Evolutionary conservation across 2,797 vertebrate genomes (phyloP).

Genomic region (Anguilla obscura): DNA sequence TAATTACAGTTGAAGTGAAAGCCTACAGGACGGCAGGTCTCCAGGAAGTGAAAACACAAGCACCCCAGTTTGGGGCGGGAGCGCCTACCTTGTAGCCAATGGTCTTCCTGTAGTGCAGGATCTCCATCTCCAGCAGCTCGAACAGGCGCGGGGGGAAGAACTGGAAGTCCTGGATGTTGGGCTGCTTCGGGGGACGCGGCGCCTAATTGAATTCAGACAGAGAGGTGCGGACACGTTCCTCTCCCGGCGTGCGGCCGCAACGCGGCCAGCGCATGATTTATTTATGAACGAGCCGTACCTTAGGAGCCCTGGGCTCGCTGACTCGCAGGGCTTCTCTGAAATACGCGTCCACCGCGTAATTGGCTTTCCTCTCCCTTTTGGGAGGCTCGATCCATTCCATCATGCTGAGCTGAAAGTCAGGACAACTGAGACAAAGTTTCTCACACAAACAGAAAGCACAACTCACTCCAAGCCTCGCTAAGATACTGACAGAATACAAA

Average conservation of each 20-base stretch:
- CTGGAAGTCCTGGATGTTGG: constrained; percentile 98
- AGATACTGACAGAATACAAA: not conserved
- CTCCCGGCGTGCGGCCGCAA: not conserved
- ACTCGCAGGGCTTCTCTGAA: constrained; percentile 97
- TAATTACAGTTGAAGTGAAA: not conserved
- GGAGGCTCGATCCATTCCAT: constrained; percentile 98
- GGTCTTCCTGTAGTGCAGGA: constrained; percentile 97
- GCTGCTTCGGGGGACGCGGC: constrained; percentile 96
- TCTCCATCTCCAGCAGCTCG: constrained; percentile 97
- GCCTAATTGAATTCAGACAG: constrained; percentile 69
- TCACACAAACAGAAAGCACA: constrained; percentile 10
- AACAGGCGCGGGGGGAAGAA: constrained; percentile 98
- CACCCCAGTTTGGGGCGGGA: not conserved
- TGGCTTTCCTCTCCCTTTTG: constrained; percentile 97
- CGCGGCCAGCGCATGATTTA: constrained; percentile 16
- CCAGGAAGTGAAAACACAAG: not conserved
- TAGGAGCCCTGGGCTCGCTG: constrained; percentile 98
- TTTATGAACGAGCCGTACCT: constrained; percentile 71
- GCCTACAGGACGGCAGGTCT: not conserved
- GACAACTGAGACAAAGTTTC: not conserved
- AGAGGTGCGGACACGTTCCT: not conserved
- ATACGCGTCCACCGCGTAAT: constrained; percentile 97
- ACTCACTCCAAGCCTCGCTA: not conserved
- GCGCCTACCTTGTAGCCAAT: constrained; percentile 93
- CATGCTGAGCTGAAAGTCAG: constrained; percentile 72